phyloP scores from a whole-genome alignment of 2,888 invertebrate genomes.

The Hemaris fuciformis region DNA sequence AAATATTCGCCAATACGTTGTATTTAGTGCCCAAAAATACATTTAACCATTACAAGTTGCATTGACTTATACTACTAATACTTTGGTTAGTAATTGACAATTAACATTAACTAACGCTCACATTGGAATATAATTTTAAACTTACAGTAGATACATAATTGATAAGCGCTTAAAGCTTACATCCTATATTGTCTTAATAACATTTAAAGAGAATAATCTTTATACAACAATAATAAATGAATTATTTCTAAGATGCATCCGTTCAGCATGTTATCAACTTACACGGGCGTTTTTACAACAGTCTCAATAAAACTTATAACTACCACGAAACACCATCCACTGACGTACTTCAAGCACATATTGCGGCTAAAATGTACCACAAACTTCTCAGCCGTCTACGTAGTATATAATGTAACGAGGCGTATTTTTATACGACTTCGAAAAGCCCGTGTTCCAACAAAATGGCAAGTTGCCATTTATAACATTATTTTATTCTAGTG shows the following conservation, averaged over 20 bases:
- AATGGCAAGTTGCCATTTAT: constrained; percentile 73
- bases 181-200: not conserved
- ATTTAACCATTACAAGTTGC: not conserved
- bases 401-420: constrained; percentile 50
- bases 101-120: not conserved
- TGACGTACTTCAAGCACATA: constrained; percentile 42
- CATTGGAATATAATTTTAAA: not conserved
- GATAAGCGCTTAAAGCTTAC: no score
- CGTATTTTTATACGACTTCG: constrained; percentile 67
- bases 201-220: not conserved
- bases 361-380: constrained; percentile 41
- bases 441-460: constrained; percentile 59
- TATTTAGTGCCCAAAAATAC: not conserved
- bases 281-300: constrained; percentile 8
- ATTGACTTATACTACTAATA: not conserved
- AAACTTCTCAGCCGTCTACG: constrained; percentile 50
- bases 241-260: not conserved
- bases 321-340: constrained; percentile 17
- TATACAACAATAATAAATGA: not conserved
- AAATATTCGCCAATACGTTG: not conserved
- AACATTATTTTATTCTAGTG: constrained; percentile 44
- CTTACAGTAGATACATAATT: no score
- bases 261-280: not conserved
- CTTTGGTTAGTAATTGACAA: not conserved
- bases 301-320: constrained; percentile 20